phyloP scores from a whole-genome alignment of 2,888 invertebrate species.

The Amaurobius ferox region DNA sequence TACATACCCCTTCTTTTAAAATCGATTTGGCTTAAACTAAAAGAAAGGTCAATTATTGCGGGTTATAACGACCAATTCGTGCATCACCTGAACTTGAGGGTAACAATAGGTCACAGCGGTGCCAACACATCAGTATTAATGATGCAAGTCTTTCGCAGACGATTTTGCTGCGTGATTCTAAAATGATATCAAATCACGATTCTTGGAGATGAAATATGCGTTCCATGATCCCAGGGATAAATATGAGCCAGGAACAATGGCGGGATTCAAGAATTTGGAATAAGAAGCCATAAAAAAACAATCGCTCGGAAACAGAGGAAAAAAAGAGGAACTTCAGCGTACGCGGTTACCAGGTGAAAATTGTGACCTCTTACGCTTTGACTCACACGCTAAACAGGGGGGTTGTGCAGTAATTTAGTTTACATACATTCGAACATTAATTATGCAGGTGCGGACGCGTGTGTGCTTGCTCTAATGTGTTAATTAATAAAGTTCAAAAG shows the following conservation, averaged over 20 bases:
- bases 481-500: too few species aligned
- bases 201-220: not conserved
- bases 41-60: too few species aligned
- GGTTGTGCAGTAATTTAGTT: not conserved
- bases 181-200: not conserved
- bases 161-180: not conserved
- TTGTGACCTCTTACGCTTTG: constrained; percentile 48
- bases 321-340: not conserved
- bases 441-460: too few species aligned
- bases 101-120: too few species aligned
- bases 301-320: not conserved
- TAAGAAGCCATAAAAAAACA: constrained; percentile 6
- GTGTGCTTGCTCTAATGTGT: too few species aligned
- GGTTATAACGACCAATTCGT: too few species aligned
- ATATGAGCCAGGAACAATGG: not conserved
- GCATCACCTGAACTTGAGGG: too few species aligned
- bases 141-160: not conserved
- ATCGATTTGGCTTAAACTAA: too few species aligned
- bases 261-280: not conserved
- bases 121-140: not conserved
- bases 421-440: too few species aligned
- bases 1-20: too few species aligned
- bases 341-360: constrained; percentile 62
- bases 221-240: not conserved
- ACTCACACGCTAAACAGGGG: constrained; percentile 17